Conservation (phyloP, 2,888 invertebrate genomes). For the Hydriomena furcata region DNA sequence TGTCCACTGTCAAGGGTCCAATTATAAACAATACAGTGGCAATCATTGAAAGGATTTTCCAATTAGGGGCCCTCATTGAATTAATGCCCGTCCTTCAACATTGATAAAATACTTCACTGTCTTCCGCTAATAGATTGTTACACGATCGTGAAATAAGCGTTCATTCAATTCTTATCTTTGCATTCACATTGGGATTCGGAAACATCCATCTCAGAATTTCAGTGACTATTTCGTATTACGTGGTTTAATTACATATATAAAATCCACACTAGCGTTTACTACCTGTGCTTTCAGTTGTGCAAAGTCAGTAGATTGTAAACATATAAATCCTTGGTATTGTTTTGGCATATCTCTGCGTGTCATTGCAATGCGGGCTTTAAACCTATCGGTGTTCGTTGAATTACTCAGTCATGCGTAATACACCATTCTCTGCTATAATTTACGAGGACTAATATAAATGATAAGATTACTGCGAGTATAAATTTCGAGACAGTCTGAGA, state of each 20-base stretch:
- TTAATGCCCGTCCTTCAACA: constrained; percentile 58
- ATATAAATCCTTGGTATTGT: constrained; percentile 64
- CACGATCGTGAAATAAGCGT: constrained; percentile 36
- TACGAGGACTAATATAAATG: constrained; percentile 9
- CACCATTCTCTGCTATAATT: constrained; percentile 19
- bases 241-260: constrained; percentile 28
- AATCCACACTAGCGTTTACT: constrained; percentile 35
- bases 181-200: constrained; percentile 27
- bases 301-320: constrained; percentile 47
- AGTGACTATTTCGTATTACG: constrained; percentile 2
- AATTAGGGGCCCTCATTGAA: constrained; percentile 64
- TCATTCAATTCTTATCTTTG: constrained; percentile 32
- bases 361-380: constrained; percentile 47
- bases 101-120: constrained; percentile 58
- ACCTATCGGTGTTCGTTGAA: constrained; percentile 22
- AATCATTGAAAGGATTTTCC: constrained; percentile 67
- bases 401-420: constrained; percentile 35
- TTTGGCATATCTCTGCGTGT: constrained; percentile 56
- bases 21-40: constrained; percentile 64
- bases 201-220: constrained; percentile 21
- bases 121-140: constrained; percentile 51
- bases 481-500: constrained; percentile 39
- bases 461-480: constrained; percentile 19
- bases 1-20: constrained; percentile 62
- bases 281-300: constrained; percentile 32